Percentiles rank a stretch among this genome's conserved stretches.
Evolutionary conservation across 1,140 invertebrate species (phyloP).

Genomic region (Tyrophagus putrescentiae): DNA sequence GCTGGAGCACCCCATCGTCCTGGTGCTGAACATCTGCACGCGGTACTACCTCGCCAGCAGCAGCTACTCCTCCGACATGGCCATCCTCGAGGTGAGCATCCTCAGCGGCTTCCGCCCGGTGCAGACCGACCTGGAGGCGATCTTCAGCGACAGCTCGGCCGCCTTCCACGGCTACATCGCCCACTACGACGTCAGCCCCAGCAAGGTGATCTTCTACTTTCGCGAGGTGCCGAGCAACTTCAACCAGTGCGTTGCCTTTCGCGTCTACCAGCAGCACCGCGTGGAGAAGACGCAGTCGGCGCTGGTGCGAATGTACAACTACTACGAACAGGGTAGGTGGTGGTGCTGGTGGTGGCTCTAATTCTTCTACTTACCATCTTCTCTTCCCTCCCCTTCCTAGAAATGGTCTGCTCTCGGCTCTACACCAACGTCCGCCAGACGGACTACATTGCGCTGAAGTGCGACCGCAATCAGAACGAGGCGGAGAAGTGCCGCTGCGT

Average conservation of each 20-base stretch:
- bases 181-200: background rate
- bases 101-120: conserved; percentile 32
- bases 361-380: too few species aligned
- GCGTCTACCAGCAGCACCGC: conserved; percentile 4
- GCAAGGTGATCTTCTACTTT: conserved; percentile 20
- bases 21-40: conserved; percentile 20
- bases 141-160: background rate
- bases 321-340: conserved; percentile 22
- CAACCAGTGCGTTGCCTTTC: conserved; percentile 17
- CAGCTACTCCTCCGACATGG: conserved; percentile 29
- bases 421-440: too few species aligned
- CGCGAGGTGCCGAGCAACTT: background rate
- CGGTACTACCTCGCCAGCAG: background rate
- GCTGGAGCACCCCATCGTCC: conserved; percentile 6
- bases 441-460: too few species aligned
- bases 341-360: too few species aligned
- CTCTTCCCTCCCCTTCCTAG: too few species aligned
- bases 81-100: conserved; percentile 32
- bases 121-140: conserved; percentile 28
- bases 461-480: too few species aligned
- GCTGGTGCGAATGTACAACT: conserved; percentile 21
- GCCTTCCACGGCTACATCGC: conserved; percentile 2
- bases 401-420: too few species aligned
- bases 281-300: conserved; percentile 21
- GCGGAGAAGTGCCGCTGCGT: too few species aligned